Base-by-base conservation (phyloP, 1,140 invertebrate genomes). In the Meloidogyne floridensis region DNA sequence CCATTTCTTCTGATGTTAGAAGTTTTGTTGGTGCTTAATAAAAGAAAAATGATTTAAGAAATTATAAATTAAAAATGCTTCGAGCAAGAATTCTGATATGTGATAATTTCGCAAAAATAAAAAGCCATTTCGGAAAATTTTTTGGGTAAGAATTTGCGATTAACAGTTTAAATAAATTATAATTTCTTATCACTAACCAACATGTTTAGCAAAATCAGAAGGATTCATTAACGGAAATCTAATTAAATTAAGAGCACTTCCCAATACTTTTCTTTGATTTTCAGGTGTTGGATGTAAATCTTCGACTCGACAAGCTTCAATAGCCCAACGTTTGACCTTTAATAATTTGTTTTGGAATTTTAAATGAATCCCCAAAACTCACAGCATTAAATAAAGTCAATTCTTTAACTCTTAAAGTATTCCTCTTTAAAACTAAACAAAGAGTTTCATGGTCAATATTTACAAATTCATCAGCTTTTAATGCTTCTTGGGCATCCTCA, bases 161-260 rank as follows among this genome's bases (percentile, higher is more conserved):
- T 32, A 32, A 32, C 32, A 32, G 32, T 32, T 32, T 32, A 32
- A 32, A 32, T 32, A 32, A 32, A 32, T 2, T 32, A 32, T 32
- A 32, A 32, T 32, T 2, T 32, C 32, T 32, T 32, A 32, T 32
- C 32, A 32, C 74, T 53, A 93, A 7, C 94, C 95, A 10, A 94
- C 93, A 6, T 93, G 93, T 86, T 93, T 92, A 0, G 95, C 94
- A 91, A 96, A 96, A 90, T 96, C 95, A 88, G 95, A 94, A 2
- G 95, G 93, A 1, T 93, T 94, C 94, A 96, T 96, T 4, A 95
- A 90, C 4, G 95, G 94, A 90, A 95, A 96, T 47, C 95, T 91
- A 82, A 96, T 93, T 0, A 95, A 91, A 59, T 93, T 92, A 71
- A 95, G 91, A 15, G 94, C 82, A 75, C 92, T 87, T 0, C 93